A percentile compares a stretch with the other conserved stretches of the same genome.
These are phyloP conservation scores for Oncorhynchus mykiss DNA, from an alignment of 2,113 vertebrate species.

Conservation along the genomic window DNA sequence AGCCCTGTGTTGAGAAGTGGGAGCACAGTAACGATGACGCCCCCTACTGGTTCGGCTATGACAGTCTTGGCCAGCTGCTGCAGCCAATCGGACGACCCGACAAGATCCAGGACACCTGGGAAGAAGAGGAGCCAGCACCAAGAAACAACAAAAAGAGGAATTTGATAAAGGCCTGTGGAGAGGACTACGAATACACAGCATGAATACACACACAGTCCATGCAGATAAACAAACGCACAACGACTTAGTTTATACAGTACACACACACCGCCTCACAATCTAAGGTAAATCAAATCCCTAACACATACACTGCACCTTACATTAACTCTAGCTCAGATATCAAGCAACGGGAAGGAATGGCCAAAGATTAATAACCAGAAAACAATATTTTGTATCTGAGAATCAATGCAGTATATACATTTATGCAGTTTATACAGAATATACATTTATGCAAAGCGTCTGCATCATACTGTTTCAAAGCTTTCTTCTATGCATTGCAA, in stretches of 20 bases:
- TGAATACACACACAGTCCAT: too few relatives aligned
- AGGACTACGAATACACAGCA: too few relatives aligned
- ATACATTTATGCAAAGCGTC: not conserved
- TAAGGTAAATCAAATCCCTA: too few relatives aligned
- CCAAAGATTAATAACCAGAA: not conserved
- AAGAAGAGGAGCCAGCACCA: slow-evolving; percentile 14
- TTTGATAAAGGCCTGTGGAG: not conserved
- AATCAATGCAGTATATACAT: not conserved
- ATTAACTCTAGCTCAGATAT: not conserved
- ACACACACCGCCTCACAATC: too few relatives aligned
- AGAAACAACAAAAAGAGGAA: slow-evolving; percentile 12
- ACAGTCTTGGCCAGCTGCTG: slow-evolving; percentile 33
- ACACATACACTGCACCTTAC: not conserved
- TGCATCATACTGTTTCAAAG: not conserved
- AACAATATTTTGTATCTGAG: not conserved
- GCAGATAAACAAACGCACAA: not conserved
- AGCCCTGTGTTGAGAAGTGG: slow-evolving; percentile 58
- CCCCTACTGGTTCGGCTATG: slow-evolving; percentile 67
- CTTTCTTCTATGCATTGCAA: not conserved
- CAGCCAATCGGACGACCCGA: slow-evolving; percentile 22
- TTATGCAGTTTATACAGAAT: not conserved
- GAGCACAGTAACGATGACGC: slow-evolving; percentile 71
- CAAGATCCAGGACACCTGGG: slow-evolving; percentile 29
- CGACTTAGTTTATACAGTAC: too few relatives aligned
- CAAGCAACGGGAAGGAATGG: not conserved